Evolutionary conservation across 2,113 vertebrate species (phyloP).

Genomic region (Phaetusa simplex): DNA sequence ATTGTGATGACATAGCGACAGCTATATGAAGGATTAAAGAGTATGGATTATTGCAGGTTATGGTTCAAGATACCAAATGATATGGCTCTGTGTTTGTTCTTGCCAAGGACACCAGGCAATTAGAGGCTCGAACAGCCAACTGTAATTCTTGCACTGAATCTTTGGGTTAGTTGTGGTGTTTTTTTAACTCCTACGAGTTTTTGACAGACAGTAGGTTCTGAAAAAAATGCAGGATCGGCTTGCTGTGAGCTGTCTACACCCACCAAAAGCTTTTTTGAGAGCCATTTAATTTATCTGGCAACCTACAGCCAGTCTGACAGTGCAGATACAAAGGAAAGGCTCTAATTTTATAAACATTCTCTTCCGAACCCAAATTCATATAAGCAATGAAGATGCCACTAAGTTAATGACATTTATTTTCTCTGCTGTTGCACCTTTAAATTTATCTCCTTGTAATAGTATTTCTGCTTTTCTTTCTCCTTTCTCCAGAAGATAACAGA

Average conservation of each 20-base stretch:
- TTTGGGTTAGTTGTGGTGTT: background rate
- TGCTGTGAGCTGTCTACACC: background rate
- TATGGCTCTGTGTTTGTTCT: background rate
- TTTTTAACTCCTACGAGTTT: background rate
- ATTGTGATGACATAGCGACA: slow-evolving; percentile 14
- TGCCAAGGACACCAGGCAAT: slow-evolving; percentile 5
- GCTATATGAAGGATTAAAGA: slow-evolving; percentile 52
- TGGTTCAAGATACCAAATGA: background rate
- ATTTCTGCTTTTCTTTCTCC: background rate
- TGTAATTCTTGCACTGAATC: background rate
- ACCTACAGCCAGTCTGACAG: background rate
- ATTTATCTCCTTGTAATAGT: background rate
- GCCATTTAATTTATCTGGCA: background rate
- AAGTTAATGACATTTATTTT: background rate
- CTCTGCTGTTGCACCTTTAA: background rate
- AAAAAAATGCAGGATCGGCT: background rate
- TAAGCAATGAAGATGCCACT: background rate
- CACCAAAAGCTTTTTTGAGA: background rate
- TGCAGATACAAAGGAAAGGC: background rate
- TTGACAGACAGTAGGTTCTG: background rate
- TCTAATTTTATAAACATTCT: background rate
- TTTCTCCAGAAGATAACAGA: background rate
- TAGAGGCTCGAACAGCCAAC: background rate
- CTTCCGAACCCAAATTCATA: background rate
- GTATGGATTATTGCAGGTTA: slow-evolving; percentile 54